A percentile compares a stretch with the other conserved stretches of the same genome.
phyloP scores from a whole-genome alignment of 2,113 vertebrate genomes.

The Ailurus styani region DNA sequence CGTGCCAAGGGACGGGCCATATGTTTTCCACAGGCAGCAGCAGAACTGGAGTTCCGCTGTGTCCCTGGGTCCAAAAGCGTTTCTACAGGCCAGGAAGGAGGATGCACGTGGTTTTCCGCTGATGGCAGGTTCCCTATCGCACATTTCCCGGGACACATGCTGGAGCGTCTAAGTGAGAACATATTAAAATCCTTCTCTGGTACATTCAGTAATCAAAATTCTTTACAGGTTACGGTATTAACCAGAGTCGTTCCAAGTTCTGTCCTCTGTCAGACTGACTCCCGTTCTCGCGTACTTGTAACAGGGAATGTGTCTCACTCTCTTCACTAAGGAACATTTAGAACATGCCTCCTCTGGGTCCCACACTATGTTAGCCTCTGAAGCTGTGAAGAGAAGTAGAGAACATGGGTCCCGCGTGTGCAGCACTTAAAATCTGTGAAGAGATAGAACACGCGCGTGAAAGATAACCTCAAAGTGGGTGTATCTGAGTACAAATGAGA shows the following conservation, averaged over 20 bases:
- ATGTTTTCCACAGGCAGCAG: neutral
- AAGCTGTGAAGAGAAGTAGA: neutral
- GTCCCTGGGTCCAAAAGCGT: neutral
- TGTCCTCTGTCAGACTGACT: neutral
- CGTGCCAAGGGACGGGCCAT: fast-evolving
- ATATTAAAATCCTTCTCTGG: neutral
- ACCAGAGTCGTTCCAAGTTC: neutral
- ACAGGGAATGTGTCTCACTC: neutral
- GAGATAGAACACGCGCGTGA: neutral
- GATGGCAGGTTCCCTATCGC: neutral
- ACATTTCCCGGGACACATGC: neutral
- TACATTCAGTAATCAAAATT: neutral
- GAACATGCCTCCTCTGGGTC: neutral
- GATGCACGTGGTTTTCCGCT: neutral
- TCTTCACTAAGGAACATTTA: neutral
- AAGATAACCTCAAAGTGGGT: neutral
- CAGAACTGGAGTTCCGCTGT: neutral
- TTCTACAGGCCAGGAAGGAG: neutral
- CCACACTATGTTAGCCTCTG: neutral
- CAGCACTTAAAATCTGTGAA: neutral
- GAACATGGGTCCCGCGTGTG: fast-evolving
- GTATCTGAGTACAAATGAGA: neutral
- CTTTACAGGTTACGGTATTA: neutral
- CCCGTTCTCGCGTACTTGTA: neutral
- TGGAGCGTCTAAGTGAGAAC: neutral